These are phyloP conservation scores for Drosophila arawakana DNA, from an alignment of 1,140 invertebrate genomes.

Conservation along the genomic window DNA sequence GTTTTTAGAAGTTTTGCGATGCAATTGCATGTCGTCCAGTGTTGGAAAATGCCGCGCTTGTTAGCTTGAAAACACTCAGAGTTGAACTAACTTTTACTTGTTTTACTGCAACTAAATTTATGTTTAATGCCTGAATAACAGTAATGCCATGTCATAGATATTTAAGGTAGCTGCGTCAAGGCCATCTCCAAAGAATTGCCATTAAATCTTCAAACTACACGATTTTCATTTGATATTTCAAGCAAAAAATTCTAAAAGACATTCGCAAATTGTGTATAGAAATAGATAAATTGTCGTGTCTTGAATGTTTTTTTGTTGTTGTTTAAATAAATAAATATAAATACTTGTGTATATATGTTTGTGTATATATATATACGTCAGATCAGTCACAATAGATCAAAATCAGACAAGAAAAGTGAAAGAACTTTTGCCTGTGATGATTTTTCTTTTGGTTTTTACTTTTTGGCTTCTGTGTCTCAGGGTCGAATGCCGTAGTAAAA, in stretches of 20 bases:
- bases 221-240: neutral
- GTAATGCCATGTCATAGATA: neutral
- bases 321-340: neutral
- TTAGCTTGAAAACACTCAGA: neutral
- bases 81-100: neutral
- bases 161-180: neutral
- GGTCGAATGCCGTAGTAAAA: conserved; percentile 69
- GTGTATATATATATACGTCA: conserved; percentile 17
- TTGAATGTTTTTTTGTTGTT: neutral
- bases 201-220: conserved; percentile 26
- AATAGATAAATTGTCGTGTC: conserved; percentile 15
- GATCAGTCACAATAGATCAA: conserved; percentile 74
- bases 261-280: conserved; percentile 31
- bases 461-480: conserved; percentile 42
- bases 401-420: conserved; percentile 54
- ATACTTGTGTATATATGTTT: conserved; percentile 26
- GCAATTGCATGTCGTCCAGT: neutral
- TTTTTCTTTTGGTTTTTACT: conserved; percentile 7
- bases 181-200: conserved; percentile 13
- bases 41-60: conserved; percentile 7
- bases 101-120: neutral
- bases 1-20: neutral
- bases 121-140: neutral
- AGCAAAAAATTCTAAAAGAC: neutral
- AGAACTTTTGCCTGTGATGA: conserved; percentile 58